Percentiles rank a stretch among this genome's conserved stretches.
These are phyloP conservation scores for Pogonocherus hispidulus DNA, from an alignment of 2,888 invertebrate species.

Conservation along the genomic window DNA sequence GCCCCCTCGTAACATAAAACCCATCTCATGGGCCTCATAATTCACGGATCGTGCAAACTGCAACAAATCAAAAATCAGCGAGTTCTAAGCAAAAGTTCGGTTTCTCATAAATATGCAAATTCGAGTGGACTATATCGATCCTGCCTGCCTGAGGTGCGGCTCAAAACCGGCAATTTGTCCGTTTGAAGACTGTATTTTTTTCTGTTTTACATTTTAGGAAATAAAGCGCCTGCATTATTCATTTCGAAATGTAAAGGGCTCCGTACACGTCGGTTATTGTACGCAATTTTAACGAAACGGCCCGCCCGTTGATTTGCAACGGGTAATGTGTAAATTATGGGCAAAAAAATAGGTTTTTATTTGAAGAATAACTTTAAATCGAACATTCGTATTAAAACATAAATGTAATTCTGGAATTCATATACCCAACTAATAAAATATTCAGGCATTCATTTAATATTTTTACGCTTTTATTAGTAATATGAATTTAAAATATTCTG, in stretches of 20 bases:
- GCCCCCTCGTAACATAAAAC: neutral
- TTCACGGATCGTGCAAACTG: slow-evolving; percentile 47
- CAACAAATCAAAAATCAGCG: slow-evolving; percentile 51
- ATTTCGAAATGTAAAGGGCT: slow-evolving; percentile 30
- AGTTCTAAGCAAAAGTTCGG: slow-evolving; percentile 48
- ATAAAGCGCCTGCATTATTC: slow-evolving; percentile 31
- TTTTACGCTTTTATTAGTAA: too few species aligned
- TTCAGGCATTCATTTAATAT: too few species aligned
- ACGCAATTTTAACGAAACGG: too few species aligned
- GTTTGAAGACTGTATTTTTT: slow-evolving; percentile 51
- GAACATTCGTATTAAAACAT: too few species aligned
- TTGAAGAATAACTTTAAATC: too few species aligned
- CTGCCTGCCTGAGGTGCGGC: slow-evolving; percentile 44
- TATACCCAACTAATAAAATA: too few species aligned
- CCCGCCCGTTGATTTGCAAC: too few species aligned
- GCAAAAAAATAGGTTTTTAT: too few species aligned
- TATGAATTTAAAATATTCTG: too few species aligned
- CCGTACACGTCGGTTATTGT: too few species aligned
- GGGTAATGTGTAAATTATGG: too few species aligned
- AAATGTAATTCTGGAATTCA: too few species aligned
- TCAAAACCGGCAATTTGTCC: slow-evolving; percentile 55
- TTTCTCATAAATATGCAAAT: slow-evolving; percentile 58
- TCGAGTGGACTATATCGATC: slow-evolving; percentile 55
- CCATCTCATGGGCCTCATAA: slow-evolving; percentile 37
- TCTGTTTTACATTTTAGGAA: slow-evolving; percentile 44